Percentiles rank a stretch among this genome's conserved stretches.
Evolutionary conservation across 1,140 invertebrate genomes (phyloP).

Genomic region (Macrobrachium nipponense): DNA sequence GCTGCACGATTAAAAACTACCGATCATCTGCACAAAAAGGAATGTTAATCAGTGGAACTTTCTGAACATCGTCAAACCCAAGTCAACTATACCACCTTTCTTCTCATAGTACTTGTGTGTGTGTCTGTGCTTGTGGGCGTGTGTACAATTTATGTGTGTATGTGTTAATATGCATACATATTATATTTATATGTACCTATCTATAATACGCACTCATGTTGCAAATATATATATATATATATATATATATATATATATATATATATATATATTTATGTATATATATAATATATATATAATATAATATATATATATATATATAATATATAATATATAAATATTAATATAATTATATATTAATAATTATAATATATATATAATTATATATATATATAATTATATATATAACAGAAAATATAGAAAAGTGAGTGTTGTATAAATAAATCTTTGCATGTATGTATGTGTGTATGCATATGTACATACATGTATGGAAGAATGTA

Average conservation of each 20-base stretch:
- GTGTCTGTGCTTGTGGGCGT: no score
- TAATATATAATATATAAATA: no score
- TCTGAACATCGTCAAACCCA: no score
- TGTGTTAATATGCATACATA: not conserved
- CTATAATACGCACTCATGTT: not conserved
- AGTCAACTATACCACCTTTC: no score
- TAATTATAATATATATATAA: not conserved
- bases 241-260: constrained; percentile 24
- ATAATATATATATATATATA: constrained; percentile 22
- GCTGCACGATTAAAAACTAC: no score
- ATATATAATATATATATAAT: constrained; percentile 26
- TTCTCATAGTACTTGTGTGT: no score
- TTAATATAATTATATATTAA: constrained; percentile 15
- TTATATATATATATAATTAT: not conserved
- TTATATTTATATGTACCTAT: constrained; percentile 9
- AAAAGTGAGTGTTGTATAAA: not conserved
- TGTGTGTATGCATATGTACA: constrained; percentile 2
- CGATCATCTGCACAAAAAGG: no score
- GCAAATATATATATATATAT: not conserved
- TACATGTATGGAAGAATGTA: not conserved
- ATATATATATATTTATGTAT: constrained; percentile 19
- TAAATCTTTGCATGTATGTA: not conserved
- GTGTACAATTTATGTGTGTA: not conserved
- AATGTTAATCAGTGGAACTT: no score
- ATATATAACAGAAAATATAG: no score